phyloP scores from a whole-genome alignment of 2,888 invertebrate genomes.

The Cordylochernes scorpioides region DNA sequence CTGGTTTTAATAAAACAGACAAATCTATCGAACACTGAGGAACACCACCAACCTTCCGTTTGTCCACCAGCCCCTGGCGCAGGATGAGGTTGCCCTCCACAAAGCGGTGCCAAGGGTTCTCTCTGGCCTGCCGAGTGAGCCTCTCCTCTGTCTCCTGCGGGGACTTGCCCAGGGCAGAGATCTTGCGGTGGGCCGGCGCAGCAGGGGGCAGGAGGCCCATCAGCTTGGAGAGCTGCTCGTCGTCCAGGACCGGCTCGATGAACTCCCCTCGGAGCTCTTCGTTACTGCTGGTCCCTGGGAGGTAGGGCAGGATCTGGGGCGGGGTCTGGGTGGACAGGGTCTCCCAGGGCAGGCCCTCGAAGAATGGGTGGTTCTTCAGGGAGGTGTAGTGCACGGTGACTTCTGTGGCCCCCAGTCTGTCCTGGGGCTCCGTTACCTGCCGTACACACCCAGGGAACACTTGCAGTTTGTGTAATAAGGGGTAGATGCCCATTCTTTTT shows the following conservation, averaged over 20 bases:
- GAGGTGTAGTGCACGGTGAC: conserved; percentile 41
- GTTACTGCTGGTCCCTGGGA: conserved; percentile 41
- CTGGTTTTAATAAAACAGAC: no score
- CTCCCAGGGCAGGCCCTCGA: conserved; percentile 47
- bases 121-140: conserved; percentile 38
- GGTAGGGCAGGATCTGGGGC: conserved; percentile 50
- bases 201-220: conserved; percentile 40
- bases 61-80: conserved; percentile 77
- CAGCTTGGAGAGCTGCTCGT: conserved; percentile 45
- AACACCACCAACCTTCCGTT: conserved; percentile 66
- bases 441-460: no score
- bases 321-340: conserved; percentile 45
- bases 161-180: conserved; percentile 13
- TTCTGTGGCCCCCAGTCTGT: conserved; percentile 57
- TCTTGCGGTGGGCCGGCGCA: conserved; percentile 12
- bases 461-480: no score
- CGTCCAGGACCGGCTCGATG: conserved; percentile 70
- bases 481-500: no score
- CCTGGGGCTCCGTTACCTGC: conserved; percentile 39
- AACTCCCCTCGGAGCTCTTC: conserved; percentile 37
- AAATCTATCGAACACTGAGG: no score
- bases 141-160: conserved; percentile 16
- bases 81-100: conserved; percentile 74
- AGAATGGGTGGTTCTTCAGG: conserved; percentile 63
- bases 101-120: conserved; percentile 48